Percentiles rank a stretch among this genome's conserved stretches.
phyloP scores from a whole-genome alignment of 2,113 vertebrate species.

The Odontesthes bonariensis region DNA sequence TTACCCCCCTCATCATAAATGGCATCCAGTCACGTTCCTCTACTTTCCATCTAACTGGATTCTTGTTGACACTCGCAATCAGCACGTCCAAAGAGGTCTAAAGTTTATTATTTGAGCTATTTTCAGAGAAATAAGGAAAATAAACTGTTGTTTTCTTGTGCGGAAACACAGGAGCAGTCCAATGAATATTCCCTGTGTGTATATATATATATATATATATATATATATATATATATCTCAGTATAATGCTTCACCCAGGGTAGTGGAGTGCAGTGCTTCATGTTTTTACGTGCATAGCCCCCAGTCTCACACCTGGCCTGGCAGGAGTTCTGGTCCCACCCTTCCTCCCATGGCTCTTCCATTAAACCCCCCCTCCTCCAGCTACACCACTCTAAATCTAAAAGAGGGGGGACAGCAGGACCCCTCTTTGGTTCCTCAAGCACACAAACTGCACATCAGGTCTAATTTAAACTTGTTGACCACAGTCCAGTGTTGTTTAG shows the following conservation, averaged over 20 bases:
- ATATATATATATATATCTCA: slow-evolving; percentile 22
- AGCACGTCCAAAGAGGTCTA: slow-evolving; percentile 18
- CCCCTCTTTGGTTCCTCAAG: slow-evolving; percentile 41
- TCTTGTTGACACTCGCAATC: slow-evolving; percentile 10
- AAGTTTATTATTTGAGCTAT: slow-evolving; percentile 25
- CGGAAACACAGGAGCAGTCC: not conserved
- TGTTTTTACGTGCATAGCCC: slow-evolving; percentile 78
- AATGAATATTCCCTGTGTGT: slow-evolving; percentile 21
- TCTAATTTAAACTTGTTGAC: slow-evolving; percentile 66
- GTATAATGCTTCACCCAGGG: slow-evolving; percentile 16
- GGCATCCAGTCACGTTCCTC: slow-evolving; percentile 1
- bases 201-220: slow-evolving; percentile 20
- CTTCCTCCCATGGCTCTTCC: slow-evolving; percentile 31
- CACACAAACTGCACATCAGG: slow-evolving; percentile 35
- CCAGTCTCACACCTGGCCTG: slow-evolving; percentile 78
- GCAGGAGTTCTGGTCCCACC: slow-evolving; percentile 57
- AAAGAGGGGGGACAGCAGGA: slow-evolving; percentile 45
- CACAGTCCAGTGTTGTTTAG: slow-evolving; percentile 50
- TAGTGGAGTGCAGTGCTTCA: slow-evolving; percentile 43
- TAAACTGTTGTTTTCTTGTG: slow-evolving; percentile 11
- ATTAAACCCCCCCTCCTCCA: slow-evolving; percentile 21
- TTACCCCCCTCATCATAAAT: slow-evolving; percentile 29
- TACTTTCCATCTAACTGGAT: slow-evolving; percentile 26
- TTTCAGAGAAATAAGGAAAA: slow-evolving; percentile 15
- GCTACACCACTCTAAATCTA: slow-evolving; percentile 7